A percentile compares a stretch with the other conserved stretches of the same genome.
Conservation (phyloP, 1,140 invertebrate species). For the Caerostris darwini region DNA sequence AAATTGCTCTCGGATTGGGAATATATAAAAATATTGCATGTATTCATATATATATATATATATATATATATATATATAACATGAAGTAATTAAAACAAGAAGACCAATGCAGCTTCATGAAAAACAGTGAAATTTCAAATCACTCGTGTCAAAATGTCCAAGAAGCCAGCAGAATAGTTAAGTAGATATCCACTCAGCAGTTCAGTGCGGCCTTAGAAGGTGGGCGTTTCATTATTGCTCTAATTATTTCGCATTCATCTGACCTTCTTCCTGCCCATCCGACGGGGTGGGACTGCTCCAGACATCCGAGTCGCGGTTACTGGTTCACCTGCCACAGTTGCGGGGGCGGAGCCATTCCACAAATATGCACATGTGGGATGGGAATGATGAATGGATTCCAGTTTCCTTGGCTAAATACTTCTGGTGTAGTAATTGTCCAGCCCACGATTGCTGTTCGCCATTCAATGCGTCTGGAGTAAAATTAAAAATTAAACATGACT, state of each 20-base stretch:
- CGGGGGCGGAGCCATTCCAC: not conserved
- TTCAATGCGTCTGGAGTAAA: not conserved
- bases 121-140: no score
- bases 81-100: no score
- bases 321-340: not conserved
- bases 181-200: no score
- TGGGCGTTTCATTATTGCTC: not conserved
- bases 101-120: no score
- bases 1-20: no score
- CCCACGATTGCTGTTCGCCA: not conserved
- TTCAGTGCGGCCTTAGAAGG: not conserved
- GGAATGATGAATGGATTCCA: not conserved
- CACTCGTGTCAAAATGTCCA: no score
- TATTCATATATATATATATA: no score
- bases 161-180: no score
- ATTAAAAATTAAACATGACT: not conserved
- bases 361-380: not conserved
- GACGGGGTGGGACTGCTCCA: not conserved
- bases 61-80: no score
- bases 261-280: slow-evolving; percentile 3
- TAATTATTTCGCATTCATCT: not conserved
- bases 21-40: no score
- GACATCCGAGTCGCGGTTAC: not conserved
- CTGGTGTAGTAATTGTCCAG: not conserved
- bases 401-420: not conserved